Conservation (phyloP, 2,888 invertebrate genomes). For the Malacosoma neustria region DNA sequence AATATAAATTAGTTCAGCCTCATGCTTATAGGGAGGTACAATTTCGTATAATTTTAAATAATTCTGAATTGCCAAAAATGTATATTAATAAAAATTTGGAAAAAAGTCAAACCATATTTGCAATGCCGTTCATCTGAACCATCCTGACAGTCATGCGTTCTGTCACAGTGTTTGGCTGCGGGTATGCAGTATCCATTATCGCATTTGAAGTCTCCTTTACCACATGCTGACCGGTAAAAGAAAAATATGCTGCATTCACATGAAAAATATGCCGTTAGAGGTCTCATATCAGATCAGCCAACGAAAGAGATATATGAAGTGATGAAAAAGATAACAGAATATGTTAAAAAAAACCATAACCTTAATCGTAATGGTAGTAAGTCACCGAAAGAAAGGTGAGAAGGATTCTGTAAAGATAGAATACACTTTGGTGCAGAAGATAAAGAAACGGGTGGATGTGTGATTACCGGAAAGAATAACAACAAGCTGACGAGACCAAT, state of each 20-base stretch:
- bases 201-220: slow-evolving; percentile 76
- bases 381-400: slow-evolving; percentile 6
- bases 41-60: slow-evolving; percentile 10
- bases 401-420: slow-evolving; percentile 9
- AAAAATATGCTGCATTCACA: slow-evolving; percentile 27
- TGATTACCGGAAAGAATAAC: slow-evolving; percentile 13
- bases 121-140: slow-evolving; percentile 74
- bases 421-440: slow-evolving; percentile 12
- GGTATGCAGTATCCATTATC: slow-evolving; percentile 78
- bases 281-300: no score
- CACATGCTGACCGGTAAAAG: slow-evolving; percentile 75
- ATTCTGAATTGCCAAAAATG: slow-evolving; percentile 8
- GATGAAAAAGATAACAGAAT: background rate
- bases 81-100: slow-evolving; percentile 28
- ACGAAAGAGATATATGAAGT: slow-evolving; percentile 3
- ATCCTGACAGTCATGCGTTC: slow-evolving; percentile 73
- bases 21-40: slow-evolving; percentile 7
- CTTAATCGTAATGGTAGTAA: slow-evolving; percentile 8
- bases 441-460: slow-evolving; percentile 7
- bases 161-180: slow-evolving; percentile 69
- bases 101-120: slow-evolving; percentile 60
- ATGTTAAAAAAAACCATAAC: slow-evolving; percentile 7
- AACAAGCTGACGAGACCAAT: slow-evolving; percentile 11
- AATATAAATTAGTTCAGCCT: background rate
- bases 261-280: slow-evolving; percentile 8